phyloP scores from a whole-genome alignment of 2,888 invertebrate species.

The Philereme vetulata region DNA sequence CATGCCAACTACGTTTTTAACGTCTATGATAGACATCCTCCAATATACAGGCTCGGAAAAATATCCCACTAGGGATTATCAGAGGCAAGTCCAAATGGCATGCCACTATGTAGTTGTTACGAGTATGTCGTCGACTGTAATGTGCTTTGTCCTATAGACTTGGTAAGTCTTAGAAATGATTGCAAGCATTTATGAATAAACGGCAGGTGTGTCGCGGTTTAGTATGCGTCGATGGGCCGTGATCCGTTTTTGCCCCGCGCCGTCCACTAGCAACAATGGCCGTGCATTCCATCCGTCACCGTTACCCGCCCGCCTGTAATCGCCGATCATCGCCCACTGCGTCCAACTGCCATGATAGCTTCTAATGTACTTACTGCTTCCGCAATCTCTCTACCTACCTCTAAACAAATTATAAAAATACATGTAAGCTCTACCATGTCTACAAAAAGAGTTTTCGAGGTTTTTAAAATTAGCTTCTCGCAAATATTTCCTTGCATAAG shows the following conservation, averaged over 20 bases:
- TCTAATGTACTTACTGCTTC: constrained; percentile 30
- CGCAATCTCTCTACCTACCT: constrained; percentile 10
- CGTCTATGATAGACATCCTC: too few relatives aligned
- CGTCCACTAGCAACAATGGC: constrained; percentile 67
- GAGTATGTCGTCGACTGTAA: background rate
- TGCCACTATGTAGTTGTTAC: too few relatives aligned
- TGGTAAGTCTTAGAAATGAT: constrained; percentile 1
- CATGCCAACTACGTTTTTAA: too few relatives aligned
- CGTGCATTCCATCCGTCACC: constrained; percentile 75
- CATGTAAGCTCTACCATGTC: background rate
- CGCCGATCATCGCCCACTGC: constrained; percentile 57
- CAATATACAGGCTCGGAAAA: too few relatives aligned
- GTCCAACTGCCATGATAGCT: constrained; percentile 39
- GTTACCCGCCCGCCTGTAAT: constrained; percentile 69
- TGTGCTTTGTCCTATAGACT: too few relatives aligned
- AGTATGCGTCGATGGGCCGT: constrained; percentile 63
- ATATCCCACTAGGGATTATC: too few relatives aligned
- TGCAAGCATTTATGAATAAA: constrained; percentile 34
- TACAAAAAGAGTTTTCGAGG: too few relatives aligned
- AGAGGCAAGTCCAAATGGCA: too few relatives aligned
- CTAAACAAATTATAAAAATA: background rate
- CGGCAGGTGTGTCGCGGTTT: constrained; percentile 60
- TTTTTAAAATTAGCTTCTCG: too few relatives aligned
- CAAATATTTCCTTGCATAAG: too few relatives aligned
- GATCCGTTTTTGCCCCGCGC: constrained; percentile 65